Evolutionary conservation across 2,113 vertebrate genomes (phyloP), one percentile per base, ranked within the genome.

Genomic region (Grus americana): DNA sequence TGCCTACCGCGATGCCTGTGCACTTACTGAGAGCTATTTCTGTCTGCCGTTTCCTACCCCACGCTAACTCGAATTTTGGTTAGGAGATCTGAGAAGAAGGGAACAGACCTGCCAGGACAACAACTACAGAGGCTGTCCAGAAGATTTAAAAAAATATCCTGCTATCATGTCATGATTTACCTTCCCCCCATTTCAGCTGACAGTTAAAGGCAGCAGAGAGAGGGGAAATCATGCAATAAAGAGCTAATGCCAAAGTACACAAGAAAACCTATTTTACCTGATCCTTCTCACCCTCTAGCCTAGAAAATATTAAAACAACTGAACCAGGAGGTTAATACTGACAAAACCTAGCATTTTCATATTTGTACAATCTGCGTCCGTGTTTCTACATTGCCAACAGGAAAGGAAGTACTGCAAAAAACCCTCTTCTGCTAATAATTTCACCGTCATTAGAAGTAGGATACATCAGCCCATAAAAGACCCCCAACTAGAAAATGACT

Each of bases 1-100:
- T 46, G 52, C 44, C 21, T 18, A 3, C 13, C 63, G 40, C 0
- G 0, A 46, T 9, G 23, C 14, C 30, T 27, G 7, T 46, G 61
- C 27, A 26, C 42, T 76, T 86, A 54, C 26, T 8, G 19, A 70
- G 57, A 79, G 19, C 19, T 75, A 36, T 46, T 92, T 76, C 46
- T 76, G 18, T 34, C 38, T 88, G 30, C 32, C 32, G 26, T 46
- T 80, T 86, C 30, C 11, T 24, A 55, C 6, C 2, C 65, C 26
- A 9, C 44, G 8, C 22, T 40, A 59, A 36, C 12, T 73, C 80
- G 14, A 63, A 55, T 49, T 76, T 72, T 76, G 27, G 30, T 72
- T 68, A 87, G 40, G 50, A n/a, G 36, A 62, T 40, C 38, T 62
- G 36, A 91, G 52, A 85, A 81, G 19, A 71, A 62, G 8, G 14